Evolutionary conservation across 2,113 vertebrate genomes (phyloP).

Genomic region (Periophthalmodon schlosseri): DNA sequence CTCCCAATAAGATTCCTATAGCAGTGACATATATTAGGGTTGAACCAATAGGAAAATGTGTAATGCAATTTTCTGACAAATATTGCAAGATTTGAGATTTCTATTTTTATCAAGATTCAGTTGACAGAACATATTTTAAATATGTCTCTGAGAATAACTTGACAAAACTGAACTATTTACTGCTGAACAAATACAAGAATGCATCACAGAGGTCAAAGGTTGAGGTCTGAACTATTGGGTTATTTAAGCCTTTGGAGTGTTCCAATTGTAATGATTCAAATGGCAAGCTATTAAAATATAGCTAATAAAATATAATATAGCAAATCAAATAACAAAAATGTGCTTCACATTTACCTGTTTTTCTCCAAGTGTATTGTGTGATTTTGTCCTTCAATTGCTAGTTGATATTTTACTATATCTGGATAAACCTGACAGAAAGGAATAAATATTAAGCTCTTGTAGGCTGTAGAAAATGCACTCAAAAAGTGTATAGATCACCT

Average conservation of each 20-base stretch:
- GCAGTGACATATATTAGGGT: not conserved
- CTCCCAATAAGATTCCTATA: slow-evolving; percentile 81
- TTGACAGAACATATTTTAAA: not conserved
- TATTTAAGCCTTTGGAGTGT: not conserved
- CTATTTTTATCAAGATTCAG: not conserved
- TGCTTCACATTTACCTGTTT: slow-evolving; percentile 62
- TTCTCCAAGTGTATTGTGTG: slow-evolving; percentile 74
- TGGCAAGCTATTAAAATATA: not conserved
- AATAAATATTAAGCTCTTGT: not conserved
- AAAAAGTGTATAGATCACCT: slow-evolving; percentile 50
- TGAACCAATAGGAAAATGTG: not conserved
- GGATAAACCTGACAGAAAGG: slow-evolving; percentile 61
- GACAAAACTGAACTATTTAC: not conserved
- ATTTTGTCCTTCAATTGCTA: slow-evolving; percentile 72
- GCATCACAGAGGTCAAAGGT: not conserved
- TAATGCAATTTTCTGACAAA: not conserved
- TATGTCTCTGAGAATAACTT: not conserved
- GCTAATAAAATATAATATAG: not conserved
- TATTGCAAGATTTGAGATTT: not conserved
- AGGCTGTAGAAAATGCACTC: not conserved
- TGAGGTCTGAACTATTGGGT: not conserved
- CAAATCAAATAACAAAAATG: not conserved
- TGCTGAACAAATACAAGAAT: not conserved
- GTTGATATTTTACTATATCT: slow-evolving; percentile 66
- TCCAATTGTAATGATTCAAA: not conserved